These are phyloP conservation scores for Reticulitermes lucifugus DNA, from an alignment of 2,888 invertebrate genomes.

Conservation along the genomic window DNA sequence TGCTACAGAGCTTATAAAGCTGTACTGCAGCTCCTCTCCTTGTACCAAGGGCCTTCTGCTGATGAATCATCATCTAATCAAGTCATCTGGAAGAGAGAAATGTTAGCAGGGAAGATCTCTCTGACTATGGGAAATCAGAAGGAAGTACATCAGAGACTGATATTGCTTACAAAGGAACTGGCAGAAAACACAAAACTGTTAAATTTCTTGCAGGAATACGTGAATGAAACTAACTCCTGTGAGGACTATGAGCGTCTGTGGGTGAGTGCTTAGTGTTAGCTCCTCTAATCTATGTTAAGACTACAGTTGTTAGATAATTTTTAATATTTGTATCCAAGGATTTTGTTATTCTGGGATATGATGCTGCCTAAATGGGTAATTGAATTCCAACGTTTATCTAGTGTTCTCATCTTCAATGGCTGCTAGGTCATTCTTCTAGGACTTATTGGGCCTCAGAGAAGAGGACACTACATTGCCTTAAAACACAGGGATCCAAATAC, in stretches of 20 bases:
- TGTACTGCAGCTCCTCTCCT: background rate
- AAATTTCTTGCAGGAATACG: background rate
- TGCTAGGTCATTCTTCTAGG: no score
- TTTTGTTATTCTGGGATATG: no score
- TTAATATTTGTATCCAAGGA: no score
- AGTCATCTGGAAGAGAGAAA: background rate
- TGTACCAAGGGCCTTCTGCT: background rate
- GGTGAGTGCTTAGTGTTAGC: background rate
- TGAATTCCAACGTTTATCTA: no score
- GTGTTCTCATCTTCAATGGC: no score
- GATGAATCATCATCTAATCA: background rate
- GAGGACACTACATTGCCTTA: no score
- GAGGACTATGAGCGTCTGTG: background rate
- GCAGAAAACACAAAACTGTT: background rate
- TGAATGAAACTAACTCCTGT: background rate
- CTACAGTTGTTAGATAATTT: background rate
- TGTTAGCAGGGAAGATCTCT: conserved; percentile 1
- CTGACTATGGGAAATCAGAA: background rate
- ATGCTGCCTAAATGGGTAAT: no score
- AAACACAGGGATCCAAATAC: no score
- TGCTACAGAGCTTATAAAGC: background rate
- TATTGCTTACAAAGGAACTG: background rate
- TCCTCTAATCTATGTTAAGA: background rate
- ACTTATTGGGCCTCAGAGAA: no score
- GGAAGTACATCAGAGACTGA: background rate